phyloP scores from a whole-genome alignment of 2,113 vertebrate species.

The Etheostoma spectabile region DNA sequence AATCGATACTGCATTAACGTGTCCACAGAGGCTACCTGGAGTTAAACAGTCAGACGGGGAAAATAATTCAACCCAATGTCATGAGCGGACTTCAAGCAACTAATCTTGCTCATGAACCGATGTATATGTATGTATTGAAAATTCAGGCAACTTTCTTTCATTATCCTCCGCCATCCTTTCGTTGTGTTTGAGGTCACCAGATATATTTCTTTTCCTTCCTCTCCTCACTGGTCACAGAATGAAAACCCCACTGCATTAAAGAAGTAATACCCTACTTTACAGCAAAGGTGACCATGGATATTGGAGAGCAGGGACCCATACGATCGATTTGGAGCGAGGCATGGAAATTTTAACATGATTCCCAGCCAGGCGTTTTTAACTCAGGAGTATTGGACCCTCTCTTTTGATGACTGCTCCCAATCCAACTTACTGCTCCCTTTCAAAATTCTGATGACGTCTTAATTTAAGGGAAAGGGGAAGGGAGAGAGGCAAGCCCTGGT shows the following conservation, averaged over 20 bases:
- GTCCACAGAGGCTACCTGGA: slow-evolving; percentile 47
- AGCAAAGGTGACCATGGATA: slow-evolving; percentile 78
- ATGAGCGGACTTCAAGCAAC: slow-evolving; percentile 54
- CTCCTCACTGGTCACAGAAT: slow-evolving; percentile 60
- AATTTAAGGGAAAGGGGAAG: slow-evolving; percentile 43
- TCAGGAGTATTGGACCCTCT: slow-evolving; percentile 51
- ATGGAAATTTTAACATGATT: slow-evolving; percentile 74
- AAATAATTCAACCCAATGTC: slow-evolving; percentile 71
- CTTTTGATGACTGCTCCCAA: slow-evolving; percentile 69
- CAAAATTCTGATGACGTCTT: slow-evolving; percentile 61
- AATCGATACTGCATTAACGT: slow-evolving; percentile 80
- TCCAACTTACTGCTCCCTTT: slow-evolving; percentile 41
- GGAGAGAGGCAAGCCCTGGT: neutral
- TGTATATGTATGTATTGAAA: slow-evolving; percentile 22
- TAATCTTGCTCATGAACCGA: slow-evolving; percentile 54
- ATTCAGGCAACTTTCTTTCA: slow-evolving; percentile 62
- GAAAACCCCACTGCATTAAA: slow-evolving; percentile 62
- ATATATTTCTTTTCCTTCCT: slow-evolving; percentile 66
- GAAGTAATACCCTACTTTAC: slow-evolving; percentile 72
- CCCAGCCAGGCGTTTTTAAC: slow-evolving; percentile 66
- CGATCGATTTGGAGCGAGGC: slow-evolving; percentile 75
- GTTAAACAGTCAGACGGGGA: slow-evolving; percentile 63
- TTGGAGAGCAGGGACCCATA: slow-evolving; percentile 70
- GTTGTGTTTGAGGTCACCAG: slow-evolving; percentile 72
- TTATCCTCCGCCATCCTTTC: slow-evolving; percentile 62